Evolutionary conservation across 2,113 vertebrate species (phyloP).

Genomic region (Sus scrofa): T2T-Sscrofa CM000813.6:24737001-24737500

Average conservation of each 20-base stretch:
- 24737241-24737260: neutral
- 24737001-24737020: neutral
- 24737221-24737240: neutral
- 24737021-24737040: neutral
- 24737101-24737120: neutral
- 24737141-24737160: neutral
- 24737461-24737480: neutral
- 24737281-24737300: neutral
- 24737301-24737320: neutral
- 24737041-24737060: neutral
- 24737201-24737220: neutral
- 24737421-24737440: neutral
- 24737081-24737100: neutral
- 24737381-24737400: neutral
- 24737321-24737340: neutral
- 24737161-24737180: neutral
- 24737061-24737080: neutral
- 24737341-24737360: neutral
- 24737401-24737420: neutral
- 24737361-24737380: neutral
- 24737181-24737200: neutral
- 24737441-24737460: neutral
- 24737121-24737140: constrained; percentile 6
- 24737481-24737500: neutral
- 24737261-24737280: neutral